Base-by-base conservation (phyloP, 1,140 invertebrate species). In the Drosophila saltans region DNA sequence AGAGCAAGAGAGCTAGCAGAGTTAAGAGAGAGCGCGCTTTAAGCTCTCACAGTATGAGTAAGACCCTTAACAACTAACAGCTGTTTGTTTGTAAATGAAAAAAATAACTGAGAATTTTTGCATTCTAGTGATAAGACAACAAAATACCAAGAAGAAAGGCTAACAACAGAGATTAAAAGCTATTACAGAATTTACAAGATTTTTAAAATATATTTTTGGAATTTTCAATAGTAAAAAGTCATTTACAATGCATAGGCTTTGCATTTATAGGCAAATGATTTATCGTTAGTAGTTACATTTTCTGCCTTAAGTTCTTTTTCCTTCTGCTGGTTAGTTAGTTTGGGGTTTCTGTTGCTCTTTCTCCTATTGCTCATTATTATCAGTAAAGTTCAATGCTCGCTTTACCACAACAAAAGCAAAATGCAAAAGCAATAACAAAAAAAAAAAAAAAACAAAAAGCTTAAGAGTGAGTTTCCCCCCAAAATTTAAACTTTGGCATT, bases 311-410 rank as follows among this genome's bases (percentile, higher is more conserved):
- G 16, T 16, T 16, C 16, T 16, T 16, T 16, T 16, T 16, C 16
- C 16, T 16, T 16, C 16, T 16, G 16, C 16, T 16, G 16, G 16
- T 16, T 16, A 16, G 16, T 16, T 16, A 16, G 16, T 16, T 16
- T 16, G 16, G 16, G 16, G 16, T 16, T 16, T 16, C 16, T 16
- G 16, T 16, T 16, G 16, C 7, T 6, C 21, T 21, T 8, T 16
- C 16, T 48, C 7, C 45, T 48, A 2, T 30, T 48, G 0, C 43
- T 48, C 8, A 21, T 48, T 48, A 48, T 48, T 21, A 48, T 48
- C 45, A 21, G 16, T 48, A 81, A 81, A 86, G 83, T 86, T 86
- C 83, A 88, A 74, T 71, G 75, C 66, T 79, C 77, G 77, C 66
- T 61, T 43, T 61, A 64, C 64, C 64, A 74, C 74, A 63, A 33